phyloP scores from a whole-genome alignment of 2,113 vertebrate genomes.

The Arvicanthis niloticus region DNA sequence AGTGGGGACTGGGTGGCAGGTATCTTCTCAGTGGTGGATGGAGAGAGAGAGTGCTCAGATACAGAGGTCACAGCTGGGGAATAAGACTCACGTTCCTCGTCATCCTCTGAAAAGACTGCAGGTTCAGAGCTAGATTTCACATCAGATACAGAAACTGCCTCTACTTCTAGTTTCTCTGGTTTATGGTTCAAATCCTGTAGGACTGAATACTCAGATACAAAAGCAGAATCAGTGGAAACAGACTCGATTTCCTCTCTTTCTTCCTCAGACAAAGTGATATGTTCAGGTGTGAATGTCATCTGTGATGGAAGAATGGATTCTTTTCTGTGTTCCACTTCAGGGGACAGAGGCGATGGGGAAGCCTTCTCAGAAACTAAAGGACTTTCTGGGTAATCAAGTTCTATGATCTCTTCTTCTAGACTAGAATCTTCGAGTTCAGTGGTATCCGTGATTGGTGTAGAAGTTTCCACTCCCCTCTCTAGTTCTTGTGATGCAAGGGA shows the following conservation, averaged over 20 bases:
- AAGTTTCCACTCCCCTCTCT: conserved; percentile 6
- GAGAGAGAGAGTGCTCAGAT: not conserved
- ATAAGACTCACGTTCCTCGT: conserved; percentile 16
- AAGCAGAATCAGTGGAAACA: conserved; percentile 79
- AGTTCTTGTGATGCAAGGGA: conserved; percentile 6
- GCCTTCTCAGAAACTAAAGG: conserved; percentile 49
- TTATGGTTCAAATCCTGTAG: conserved; percentile 55
- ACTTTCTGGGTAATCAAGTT: conserved; percentile 70
- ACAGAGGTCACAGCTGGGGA: conserved; percentile 16
- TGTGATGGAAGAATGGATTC: conserved; percentile 17
- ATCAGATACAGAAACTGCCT: not conserved
- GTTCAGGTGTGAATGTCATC: conserved; percentile 18
- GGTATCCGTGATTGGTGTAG: conserved; percentile 53
- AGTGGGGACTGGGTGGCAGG: not conserved
- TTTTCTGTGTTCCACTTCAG: conserved; percentile 64
- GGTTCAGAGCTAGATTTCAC: not conserved
- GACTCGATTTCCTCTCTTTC: conserved; percentile 74
- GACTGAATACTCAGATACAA: conserved; percentile 72
- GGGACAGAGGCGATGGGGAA: not conserved
- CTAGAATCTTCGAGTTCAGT: conserved; percentile 60
- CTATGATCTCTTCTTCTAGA: conserved; percentile 71
- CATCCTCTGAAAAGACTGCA: conserved; percentile 68
- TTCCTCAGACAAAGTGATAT: conserved; percentile 52
- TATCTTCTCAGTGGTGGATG: not conserved
- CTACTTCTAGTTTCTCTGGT: conserved; percentile 24